Evolutionary conservation across 2,888 invertebrate species (phyloP), one percentile per base, ranked within the genome.

Genomic region (Phengaris alcon): DNA sequence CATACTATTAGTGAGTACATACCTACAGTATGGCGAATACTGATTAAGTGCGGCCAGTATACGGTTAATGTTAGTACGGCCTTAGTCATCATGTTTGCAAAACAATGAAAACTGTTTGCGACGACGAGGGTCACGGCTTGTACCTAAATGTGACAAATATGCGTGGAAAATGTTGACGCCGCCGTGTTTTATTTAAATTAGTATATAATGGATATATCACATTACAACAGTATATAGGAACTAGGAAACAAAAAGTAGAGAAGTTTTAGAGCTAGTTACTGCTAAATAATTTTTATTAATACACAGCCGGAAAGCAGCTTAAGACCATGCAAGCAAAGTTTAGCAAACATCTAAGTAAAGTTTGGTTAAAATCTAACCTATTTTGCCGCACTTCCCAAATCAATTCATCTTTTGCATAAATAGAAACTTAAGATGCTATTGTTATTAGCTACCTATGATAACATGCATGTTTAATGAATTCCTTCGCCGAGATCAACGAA

Each of bases 71-170:
- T 35, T 15, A 46, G 68, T 46, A n/a, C 7, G 13, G 68, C 2
- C 22, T 68, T 68, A 68, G 68, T 70, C 51, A 52, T 51, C 70
- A 52, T 15, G 52, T 70, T 70, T 52, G 22, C 52, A 13, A 70
- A 70, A 70, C 70, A 70, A 70, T 70, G 52, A 52, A 52, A 69
- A 69, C 15, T 51, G 69, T 70, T 70, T 70, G 52, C 52, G 5
- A 52, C 46, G 46, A 8, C 22, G 22, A 52, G 70, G 70, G 70
- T 70, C 70, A 52, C 70, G 70, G 52, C 68, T 46, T n/a, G 12
- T n/a, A 64, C 59, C 59, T 69, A 51, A 46, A 48, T 48, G 70
- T 22, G 52, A 52, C 51, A 22, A 70, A 70, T 52, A 52, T 52
- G 70, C 12, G 51, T 35, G 51, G 69, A 46, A 68, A 35, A 64